Conservation (phyloP, 2,888 invertebrate species). For the Polyploca ridens region DNA sequence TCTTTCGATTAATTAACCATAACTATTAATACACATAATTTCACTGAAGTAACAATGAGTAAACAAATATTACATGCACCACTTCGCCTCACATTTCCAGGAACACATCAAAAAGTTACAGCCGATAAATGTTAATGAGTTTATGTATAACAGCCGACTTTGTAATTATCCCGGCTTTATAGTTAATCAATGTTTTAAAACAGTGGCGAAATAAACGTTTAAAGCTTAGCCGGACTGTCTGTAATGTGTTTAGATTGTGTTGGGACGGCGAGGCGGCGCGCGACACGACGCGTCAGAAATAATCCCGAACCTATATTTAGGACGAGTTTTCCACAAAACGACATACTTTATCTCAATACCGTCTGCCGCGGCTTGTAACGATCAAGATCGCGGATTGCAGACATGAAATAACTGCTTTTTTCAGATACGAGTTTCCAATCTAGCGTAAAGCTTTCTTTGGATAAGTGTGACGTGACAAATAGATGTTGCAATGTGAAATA, state of each 20-base stretch:
- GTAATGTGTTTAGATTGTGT: constrained; percentile 76
- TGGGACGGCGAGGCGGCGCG: constrained; percentile 56
- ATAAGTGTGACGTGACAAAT: background rate
- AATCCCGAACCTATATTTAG: constrained; percentile 79
- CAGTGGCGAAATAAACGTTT: constrained; percentile 62
- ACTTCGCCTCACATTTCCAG: constrained; percentile 28
- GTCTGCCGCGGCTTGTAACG: constrained; percentile 41
- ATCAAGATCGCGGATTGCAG: constrained; percentile 26
- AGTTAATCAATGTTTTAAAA: constrained; percentile 57
- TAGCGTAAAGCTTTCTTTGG: background rate
- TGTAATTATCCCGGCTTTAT: constrained; percentile 51
- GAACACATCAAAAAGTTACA: constrained; percentile 25
- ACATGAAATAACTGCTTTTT: constrained; percentile 22
- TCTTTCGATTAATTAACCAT: constrained; percentile 20
- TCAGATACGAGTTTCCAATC: constrained; percentile 12
- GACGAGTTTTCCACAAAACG: constrained; percentile 78
- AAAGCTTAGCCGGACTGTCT: constrained; percentile 54
- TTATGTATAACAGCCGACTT: constrained; percentile 42
- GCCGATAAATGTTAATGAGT: constrained; percentile 47
- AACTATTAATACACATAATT: background rate
- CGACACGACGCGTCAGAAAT: constrained; percentile 76
- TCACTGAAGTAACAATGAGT: background rate
- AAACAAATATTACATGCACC: constrained; percentile 21
- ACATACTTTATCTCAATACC: constrained; percentile 71
- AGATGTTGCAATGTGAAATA: background rate